Conservation (phyloP, 1,140 invertebrate genomes). For the Drosophila auraria region DNA sequence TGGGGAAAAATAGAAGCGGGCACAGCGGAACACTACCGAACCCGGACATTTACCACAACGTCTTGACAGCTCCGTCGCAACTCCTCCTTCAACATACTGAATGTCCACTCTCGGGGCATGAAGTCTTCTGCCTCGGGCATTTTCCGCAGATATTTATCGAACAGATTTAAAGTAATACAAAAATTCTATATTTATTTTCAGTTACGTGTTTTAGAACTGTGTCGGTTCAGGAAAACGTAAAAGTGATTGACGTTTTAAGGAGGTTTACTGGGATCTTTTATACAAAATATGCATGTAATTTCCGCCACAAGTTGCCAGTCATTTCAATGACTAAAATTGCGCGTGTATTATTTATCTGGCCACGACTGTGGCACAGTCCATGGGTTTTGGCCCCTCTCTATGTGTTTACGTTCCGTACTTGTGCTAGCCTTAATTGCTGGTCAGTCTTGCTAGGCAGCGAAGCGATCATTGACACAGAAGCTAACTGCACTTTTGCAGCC, state of each 20-base stretch:
- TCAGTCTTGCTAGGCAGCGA: conserved; percentile 29
- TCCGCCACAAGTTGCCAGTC: neutral
- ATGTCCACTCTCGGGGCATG: conserved; percentile 15
- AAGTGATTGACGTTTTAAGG: neutral
- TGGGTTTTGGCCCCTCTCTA: neutral
- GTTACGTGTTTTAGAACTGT: neutral
- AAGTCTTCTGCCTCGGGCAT: neutral
- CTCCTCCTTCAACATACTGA: conserved; percentile 15
- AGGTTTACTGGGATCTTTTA: neutral
- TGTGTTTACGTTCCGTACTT: conserved; percentile 38
- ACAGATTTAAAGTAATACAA: neutral
- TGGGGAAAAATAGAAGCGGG: neutral
- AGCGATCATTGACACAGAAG: conserved; percentile 73
- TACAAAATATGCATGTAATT: neutral
- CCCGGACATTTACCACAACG: neutral
- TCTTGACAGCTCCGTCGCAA: neutral
- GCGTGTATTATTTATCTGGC: neutral
- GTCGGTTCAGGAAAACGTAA: neutral
- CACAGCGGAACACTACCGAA: neutral
- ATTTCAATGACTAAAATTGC: conserved; percentile 3
- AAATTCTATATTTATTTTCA: neutral
- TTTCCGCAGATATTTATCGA: neutral
- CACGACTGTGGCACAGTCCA: conserved; percentile 7
- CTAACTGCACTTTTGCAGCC: conserved; percentile 55
- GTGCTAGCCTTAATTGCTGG: conserved; percentile 38